These are phyloP conservation scores for Micrastur ruficollis DNA, from an alignment of 2,797 vertebrate genomes.

Conservation along the genomic window DNA sequence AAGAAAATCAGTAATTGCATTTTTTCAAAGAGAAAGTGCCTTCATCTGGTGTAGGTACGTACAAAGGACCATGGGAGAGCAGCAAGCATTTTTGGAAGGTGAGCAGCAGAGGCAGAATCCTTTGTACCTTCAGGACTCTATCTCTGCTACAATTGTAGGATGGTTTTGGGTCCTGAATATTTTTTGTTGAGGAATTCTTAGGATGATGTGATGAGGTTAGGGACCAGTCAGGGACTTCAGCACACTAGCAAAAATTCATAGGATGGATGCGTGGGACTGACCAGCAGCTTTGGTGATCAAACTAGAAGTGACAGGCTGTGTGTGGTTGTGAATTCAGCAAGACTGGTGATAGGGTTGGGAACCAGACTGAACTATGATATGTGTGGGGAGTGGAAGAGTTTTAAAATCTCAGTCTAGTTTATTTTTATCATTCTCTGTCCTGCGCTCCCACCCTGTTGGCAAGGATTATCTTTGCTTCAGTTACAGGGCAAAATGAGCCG, in stretches of 20 bases:
- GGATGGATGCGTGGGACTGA: rapidly evolving
- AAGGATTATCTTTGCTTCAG: not conserved
- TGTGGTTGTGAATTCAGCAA: not conserved
- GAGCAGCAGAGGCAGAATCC: not conserved
- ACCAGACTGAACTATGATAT: not conserved
- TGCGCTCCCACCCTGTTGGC: not conserved
- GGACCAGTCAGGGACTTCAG: rapidly evolving
- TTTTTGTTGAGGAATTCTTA: not conserved
- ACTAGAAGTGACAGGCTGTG: not conserved
- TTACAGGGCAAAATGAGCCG: not conserved
- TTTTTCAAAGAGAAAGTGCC: not conserved
- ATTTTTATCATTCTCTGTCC: not conserved
- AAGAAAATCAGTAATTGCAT: not conserved
- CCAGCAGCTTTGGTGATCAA: not conserved
- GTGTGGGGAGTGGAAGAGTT: rapidly evolving
- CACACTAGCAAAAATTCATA: not conserved
- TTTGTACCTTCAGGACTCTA: rapidly evolving
- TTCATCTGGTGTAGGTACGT: not conserved
- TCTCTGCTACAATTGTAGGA: rapidly evolving
- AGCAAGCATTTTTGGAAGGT: not conserved
- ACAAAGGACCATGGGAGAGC: not conserved
- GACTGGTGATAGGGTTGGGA: not conserved
- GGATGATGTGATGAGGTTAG: not conserved
- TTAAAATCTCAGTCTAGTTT: not conserved
- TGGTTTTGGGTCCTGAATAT: not conserved